Evolutionary conservation across 2,113 vertebrate genomes (phyloP), one percentile per base, ranked within the genome.

Genomic region (Dromas ardeola): DNA sequence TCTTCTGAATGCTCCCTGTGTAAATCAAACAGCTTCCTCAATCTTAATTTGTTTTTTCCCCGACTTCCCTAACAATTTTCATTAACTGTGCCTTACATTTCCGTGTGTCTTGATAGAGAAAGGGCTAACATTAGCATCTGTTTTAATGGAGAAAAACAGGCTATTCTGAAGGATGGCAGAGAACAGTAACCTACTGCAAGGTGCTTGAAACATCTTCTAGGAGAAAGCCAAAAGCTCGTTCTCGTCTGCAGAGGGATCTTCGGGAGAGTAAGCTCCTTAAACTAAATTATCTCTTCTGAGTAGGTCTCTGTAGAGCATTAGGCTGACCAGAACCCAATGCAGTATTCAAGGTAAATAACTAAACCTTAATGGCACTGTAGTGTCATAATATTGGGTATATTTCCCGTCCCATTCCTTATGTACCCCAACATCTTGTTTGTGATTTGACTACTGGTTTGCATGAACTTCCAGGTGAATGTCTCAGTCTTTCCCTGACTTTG

Each of bases 181-280:
- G 65, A 67, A 42, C 5, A 43, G 21, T 27, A 76, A 49, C 45
- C 27, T 66, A 11, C 10, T 3, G 1, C 0, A 0, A 82, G 47
- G 50, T 55, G 36, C 53, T 65, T 77, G 36, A 82, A 82, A 77
- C 21, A 3, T 9, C 71, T 86, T 34, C 21, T 22, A 58, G 19
- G 34, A 86, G 49, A 49, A 34, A 72, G 7, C 14, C 49, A 23
- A 74, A 52, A 65, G 23, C 66, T 67, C 0, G 0, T 22, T 81
- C 20, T 72, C 59, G 10, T 88, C 78, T 77, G 36, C 62, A 77
- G 88, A 65, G 32, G 40, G 18, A 47, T 76, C 71, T 82, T 26
- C 43, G 45, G 76, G 42, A 89, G 27, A 56, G 11, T 92, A 95
- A 95, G 86, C 79, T 86, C 36, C 80, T 95, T 93, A 88, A 58